phyloP scores from a whole-genome alignment of 2,797 vertebrate species.

The Acanthopagrus latus region DNA sequence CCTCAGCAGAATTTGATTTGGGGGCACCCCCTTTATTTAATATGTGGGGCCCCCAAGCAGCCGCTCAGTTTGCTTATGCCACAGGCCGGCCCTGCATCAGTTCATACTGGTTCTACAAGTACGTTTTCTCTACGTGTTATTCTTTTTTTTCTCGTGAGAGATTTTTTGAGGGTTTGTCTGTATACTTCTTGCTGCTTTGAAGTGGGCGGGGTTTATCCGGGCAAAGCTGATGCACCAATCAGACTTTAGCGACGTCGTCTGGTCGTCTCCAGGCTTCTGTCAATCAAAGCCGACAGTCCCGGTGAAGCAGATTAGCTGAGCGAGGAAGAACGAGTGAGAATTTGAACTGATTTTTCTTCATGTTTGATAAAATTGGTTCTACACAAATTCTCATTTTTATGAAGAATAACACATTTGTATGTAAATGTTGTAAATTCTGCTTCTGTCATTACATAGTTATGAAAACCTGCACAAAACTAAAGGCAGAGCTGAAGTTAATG shows the following conservation, averaged over 20 bases:
- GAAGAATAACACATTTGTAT: too few species aligned
- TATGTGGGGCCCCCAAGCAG: too few species aligned
- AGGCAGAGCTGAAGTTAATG: too few species aligned
- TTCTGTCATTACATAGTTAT: too few species aligned
- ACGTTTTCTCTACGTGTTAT: not conserved
- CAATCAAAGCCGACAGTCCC: not conserved
- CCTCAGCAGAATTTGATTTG: too few species aligned
- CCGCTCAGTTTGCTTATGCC: too few species aligned
- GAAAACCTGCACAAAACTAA: not conserved
- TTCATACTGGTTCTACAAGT: conserved; percentile 31
- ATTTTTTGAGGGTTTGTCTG: too few species aligned
- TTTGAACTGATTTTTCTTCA: not conserved
- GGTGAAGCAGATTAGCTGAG: not conserved
- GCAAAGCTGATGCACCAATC: too few species aligned
- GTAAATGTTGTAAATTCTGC: too few species aligned
- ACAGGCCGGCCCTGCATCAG: not conserved
- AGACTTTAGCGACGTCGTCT: too few species aligned
- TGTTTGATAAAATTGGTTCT: not conserved
- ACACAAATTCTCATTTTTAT: too few species aligned
- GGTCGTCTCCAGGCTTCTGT: not conserved
- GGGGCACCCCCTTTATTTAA: too few species aligned
- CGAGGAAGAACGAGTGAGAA: not conserved
- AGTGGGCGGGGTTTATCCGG: not conserved
- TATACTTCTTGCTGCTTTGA: not conserved
- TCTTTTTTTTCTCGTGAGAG: not conserved